Evolutionary conservation across 1,140 invertebrate genomes (phyloP).

Genomic region (Pseudomyrmex concolor): DNA sequence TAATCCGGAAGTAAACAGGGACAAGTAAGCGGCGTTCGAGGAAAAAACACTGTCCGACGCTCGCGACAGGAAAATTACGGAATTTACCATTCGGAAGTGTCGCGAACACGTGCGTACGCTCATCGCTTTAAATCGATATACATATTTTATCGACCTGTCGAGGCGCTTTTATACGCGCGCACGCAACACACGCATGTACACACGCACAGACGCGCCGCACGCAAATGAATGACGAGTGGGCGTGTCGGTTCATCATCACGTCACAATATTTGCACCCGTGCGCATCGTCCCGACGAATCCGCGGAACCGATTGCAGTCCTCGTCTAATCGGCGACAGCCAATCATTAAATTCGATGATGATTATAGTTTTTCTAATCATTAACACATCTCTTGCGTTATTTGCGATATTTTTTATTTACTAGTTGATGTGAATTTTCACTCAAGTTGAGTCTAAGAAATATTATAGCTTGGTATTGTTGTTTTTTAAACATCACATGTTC

Average conservation of each 20-base stretch:
- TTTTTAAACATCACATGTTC: too few relatives aligned
- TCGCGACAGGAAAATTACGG: constrained; percentile 72
- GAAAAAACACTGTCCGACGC: background rate
- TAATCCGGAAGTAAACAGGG: constrained; percentile 47
- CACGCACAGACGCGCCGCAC: background rate
- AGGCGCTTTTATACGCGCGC: constrained; percentile 29
- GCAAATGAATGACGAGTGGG: constrained; percentile 73
- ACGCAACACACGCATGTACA: background rate
- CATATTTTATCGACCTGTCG: constrained; percentile 74
- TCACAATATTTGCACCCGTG: constrained; percentile 71
- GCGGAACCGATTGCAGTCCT: constrained; percentile 34
- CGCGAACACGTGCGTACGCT: constrained; percentile 73
- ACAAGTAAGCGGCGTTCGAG: constrained; percentile 13
- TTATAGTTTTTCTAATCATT: too few relatives aligned
- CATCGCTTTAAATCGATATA: constrained; percentile 73
- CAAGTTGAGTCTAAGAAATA: too few relatives aligned
- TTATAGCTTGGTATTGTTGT: too few relatives aligned
- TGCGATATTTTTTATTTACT: too few relatives aligned
- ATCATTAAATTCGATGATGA: background rate
- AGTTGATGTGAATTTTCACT: too few relatives aligned
- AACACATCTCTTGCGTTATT: too few relatives aligned
- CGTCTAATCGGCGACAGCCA: constrained; percentile 30
- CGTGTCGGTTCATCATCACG: constrained; percentile 69
- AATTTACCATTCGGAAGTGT: constrained; percentile 50
- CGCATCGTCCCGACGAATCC: constrained; percentile 32